Evolutionary conservation across 2,113 vertebrate species (phyloP).

Genomic region (Tiliqua scincoides): DNA sequence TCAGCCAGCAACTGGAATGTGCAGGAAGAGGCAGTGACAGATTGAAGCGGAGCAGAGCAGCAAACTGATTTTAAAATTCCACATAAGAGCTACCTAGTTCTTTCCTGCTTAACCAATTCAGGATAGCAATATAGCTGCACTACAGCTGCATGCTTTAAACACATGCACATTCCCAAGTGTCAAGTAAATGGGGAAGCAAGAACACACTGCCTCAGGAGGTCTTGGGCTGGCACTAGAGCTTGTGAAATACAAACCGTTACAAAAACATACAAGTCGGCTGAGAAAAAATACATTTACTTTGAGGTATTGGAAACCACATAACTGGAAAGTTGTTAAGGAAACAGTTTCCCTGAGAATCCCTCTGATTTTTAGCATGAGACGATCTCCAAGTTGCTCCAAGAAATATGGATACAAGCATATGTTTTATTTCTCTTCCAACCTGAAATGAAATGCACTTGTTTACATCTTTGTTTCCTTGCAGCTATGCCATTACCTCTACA

Average conservation of each 20-base stretch:
- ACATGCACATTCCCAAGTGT: no score
- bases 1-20: no score
- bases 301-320: not conserved
- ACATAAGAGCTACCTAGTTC: no score
- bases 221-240: no score
- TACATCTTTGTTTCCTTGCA: not conserved
- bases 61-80: no score
- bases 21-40: no score
- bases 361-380: not conserved
- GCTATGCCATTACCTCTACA: not conserved
- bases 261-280: not conserved
- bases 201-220: no score
- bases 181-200: no score
- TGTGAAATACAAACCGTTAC: not conserved
- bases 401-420: not conserved
- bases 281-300: not conserved
- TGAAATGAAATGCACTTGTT: slow-evolving; percentile 13
- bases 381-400: not conserved
- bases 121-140: no score
- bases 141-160: no score
- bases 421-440: not conserved
- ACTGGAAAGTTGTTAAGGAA: not conserved
- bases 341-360: not conserved
- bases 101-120: no score
- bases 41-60: no score